phyloP scores from a whole-genome alignment of 2,113 vertebrate genomes.

The Sinocyclocheilus rhinocerous region DNA sequence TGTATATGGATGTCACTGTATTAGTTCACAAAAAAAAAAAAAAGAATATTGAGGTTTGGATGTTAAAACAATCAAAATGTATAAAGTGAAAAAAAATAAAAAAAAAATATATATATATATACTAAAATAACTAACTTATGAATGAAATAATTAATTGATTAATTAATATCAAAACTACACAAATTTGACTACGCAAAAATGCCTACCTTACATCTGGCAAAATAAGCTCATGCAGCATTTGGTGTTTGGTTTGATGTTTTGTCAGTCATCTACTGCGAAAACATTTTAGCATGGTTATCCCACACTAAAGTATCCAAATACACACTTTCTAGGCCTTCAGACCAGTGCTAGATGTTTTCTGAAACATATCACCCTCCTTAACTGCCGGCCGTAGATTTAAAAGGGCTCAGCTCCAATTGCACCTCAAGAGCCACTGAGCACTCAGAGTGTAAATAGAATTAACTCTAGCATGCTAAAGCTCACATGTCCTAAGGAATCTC shows the following conservation, averaged over 20 bases:
- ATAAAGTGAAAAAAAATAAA: too few relatives aligned
- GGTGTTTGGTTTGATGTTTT: not conserved
- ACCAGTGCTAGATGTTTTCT: not conserved
- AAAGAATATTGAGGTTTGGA: too few relatives aligned
- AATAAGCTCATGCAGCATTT: not conserved
- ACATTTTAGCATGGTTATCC: not conserved
- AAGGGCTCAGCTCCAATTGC: constrained; percentile 53
- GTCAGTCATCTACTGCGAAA: not conserved
- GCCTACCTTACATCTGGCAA: not conserved
- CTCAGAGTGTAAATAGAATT: constrained; percentile 75
- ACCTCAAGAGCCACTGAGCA: constrained; percentile 70
- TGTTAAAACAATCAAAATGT: not conserved
- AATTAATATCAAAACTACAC: too few relatives aligned
- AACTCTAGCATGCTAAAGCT: constrained; percentile 72
- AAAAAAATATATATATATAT: too few relatives aligned
- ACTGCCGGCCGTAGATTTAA: constrained; percentile 50
- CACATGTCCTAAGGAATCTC: constrained; percentile 75
- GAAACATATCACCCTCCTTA: constrained; percentile 44
- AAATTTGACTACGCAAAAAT: not conserved
- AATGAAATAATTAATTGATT: too few relatives aligned
- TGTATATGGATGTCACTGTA: not conserved
- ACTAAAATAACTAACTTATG: too few relatives aligned
- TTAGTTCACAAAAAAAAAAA: not conserved
- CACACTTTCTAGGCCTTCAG: not conserved
- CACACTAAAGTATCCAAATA: not conserved